Evolutionary conservation across 2,888 invertebrate genomes (phyloP).

Genomic region (Caenorhabditis drosophilae): DNA sequence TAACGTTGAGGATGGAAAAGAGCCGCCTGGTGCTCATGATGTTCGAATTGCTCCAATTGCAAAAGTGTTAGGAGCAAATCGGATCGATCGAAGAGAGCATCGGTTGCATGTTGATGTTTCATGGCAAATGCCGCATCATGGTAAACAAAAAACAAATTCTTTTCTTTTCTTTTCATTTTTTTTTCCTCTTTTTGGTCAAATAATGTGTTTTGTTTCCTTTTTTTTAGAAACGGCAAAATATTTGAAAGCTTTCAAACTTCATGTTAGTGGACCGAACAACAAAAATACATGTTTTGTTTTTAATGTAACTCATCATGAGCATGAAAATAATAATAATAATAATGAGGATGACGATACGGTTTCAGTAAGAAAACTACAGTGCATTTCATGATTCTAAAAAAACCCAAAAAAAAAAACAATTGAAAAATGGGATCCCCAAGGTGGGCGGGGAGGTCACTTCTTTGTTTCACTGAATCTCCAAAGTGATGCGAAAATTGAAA

Average conservation of each 20-base stretch:
- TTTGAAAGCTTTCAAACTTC: conserved; percentile 59
- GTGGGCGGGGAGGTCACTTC: too few relatives aligned
- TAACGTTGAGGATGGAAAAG: conserved; percentile 28
- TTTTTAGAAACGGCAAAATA: conserved; percentile 5
- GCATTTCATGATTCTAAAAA: conserved; percentile 1
- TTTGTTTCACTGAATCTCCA: not conserved
- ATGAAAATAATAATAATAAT: conserved; percentile 13
- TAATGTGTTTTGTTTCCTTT: conserved; percentile 11
- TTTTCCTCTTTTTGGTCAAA: too few relatives aligned
- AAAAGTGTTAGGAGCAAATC: conserved; percentile 49
- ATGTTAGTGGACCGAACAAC: conserved; percentile 53
- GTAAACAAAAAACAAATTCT: not conserved
- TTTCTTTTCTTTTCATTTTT: too few relatives aligned
- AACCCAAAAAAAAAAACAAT: conserved; percentile 4
- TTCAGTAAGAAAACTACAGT: conserved; percentile 11
- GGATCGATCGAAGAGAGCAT: conserved; percentile 43
- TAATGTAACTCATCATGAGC: conserved; percentile 57
- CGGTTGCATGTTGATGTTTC: conserved; percentile 65
- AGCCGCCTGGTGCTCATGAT: conserved; percentile 63
- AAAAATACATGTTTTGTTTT: conserved; percentile 61
- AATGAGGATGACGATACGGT: conserved; percentile 37
- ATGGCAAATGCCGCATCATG: conserved; percentile 62
- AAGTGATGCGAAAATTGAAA: too few relatives aligned
- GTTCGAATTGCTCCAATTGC: conserved; percentile 59
- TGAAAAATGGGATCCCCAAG: too few relatives aligned